These are phyloP conservation scores for Lucilia sericata DNA, from an alignment of 1,140 invertebrate genomes.

Conservation along the genomic window DNA sequence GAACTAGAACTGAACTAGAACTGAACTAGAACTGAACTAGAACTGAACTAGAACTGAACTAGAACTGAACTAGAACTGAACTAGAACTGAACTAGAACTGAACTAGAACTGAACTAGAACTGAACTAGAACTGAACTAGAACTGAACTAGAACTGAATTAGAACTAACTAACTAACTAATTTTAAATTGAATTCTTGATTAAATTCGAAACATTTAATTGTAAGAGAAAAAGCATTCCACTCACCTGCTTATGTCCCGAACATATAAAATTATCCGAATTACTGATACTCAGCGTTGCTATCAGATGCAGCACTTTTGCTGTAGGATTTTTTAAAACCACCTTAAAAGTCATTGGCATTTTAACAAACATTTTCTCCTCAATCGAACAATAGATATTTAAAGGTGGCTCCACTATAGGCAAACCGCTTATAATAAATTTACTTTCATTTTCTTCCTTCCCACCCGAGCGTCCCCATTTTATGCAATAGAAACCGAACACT, in stretches of 20 bases:
- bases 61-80: too few species aligned
- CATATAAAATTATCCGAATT: conserved; percentile 67
- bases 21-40: too few species aligned
- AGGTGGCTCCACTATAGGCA: conserved; percentile 63
- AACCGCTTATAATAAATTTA: conserved; percentile 63
- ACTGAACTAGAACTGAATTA: too few species aligned
- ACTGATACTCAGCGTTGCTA: conserved; percentile 61
- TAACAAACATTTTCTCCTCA: conserved; percentile 67
- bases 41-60: too few species aligned
- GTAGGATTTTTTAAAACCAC: conserved; percentile 65
- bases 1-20: too few species aligned
- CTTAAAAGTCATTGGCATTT: conserved; percentile 66
- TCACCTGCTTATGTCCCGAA: conserved; percentile 65
- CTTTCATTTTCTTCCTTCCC: conserved; percentile 65
- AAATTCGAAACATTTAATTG: conserved; percentile 60
- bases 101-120: too few species aligned
- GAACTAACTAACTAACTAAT: too few species aligned
- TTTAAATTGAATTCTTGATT: too few species aligned
- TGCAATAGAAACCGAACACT: conserved; percentile 63
- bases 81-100: too few species aligned
- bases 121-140: too few species aligned
- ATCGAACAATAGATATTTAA: conserved; percentile 66
- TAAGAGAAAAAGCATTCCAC: not conserved
- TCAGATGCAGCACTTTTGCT: conserved; percentile 59
- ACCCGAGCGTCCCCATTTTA: conserved; percentile 62